A percentile compares a stretch with the other conserved stretches of the same genome.
Conservation (phyloP, 2,888 invertebrate species). For the Athalia rosae region DNA sequence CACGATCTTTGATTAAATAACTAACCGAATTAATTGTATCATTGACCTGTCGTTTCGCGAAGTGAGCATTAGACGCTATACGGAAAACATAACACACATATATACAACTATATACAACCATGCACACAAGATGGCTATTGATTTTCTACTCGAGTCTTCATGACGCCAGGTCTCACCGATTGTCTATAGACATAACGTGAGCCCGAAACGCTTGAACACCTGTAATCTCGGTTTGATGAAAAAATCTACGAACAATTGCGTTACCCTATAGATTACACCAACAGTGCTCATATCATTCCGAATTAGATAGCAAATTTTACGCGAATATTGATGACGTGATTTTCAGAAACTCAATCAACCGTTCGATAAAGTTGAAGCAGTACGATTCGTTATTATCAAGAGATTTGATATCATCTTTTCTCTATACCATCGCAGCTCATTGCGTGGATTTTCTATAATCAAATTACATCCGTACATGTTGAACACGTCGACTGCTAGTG, state of each 20-base stretch:
- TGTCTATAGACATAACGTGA: constrained; percentile 28
- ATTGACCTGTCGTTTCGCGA: constrained; percentile 8
- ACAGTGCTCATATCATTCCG: neutral
- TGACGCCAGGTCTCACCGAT: constrained; percentile 36
- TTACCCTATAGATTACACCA: neutral
- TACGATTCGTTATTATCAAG: no score
- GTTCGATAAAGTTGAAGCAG: no score
- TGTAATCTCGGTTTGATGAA: constrained; percentile 19
- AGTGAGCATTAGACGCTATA: neutral
- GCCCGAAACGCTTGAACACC: constrained; percentile 27
- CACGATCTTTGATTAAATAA: constrained; percentile 1
- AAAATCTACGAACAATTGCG: constrained; percentile 5
- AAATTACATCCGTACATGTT: constrained; percentile 32
- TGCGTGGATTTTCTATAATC: neutral
- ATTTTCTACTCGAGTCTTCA: constrained; percentile 43
- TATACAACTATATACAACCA: neutral
- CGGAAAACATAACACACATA: constrained; percentile 15
- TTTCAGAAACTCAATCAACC: no score
- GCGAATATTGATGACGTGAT: no score
- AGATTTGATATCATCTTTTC: neutral
- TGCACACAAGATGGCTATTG: constrained; percentile 44
- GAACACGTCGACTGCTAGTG: neutral
- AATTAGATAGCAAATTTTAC: no score
- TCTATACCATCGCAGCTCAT: neutral
- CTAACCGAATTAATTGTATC: constrained; percentile 7